Percentiles rank a stretch among this genome's conserved stretches.
phyloP scores from a whole-genome alignment of 1,140 invertebrate genomes.

The Pectinophora gossypiella region DNA sequence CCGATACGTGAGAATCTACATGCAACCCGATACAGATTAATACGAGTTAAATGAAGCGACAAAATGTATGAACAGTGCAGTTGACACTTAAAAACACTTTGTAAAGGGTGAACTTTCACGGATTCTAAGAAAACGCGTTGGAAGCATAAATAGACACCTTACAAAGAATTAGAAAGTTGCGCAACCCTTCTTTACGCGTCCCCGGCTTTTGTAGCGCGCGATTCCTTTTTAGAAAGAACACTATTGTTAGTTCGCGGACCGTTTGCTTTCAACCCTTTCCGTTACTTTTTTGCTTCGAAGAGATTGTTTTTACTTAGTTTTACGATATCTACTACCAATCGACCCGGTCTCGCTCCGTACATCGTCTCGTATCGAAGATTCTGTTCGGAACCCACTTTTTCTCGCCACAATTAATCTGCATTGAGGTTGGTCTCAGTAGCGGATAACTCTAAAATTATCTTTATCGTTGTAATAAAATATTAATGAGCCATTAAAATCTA shows the following conservation, averaged over 20 bases:
- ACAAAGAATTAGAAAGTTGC: constrained; percentile 73
- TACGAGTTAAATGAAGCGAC: constrained; percentile 24
- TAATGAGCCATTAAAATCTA: constrained; percentile 71
- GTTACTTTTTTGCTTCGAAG: constrained; percentile 42
- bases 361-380: not conserved
- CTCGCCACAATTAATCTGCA: constrained; percentile 40
- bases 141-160: constrained; percentile 44
- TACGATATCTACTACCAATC: not conserved
- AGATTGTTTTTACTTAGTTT: constrained; percentile 27
- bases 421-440: constrained; percentile 61
- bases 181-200: constrained; percentile 61
- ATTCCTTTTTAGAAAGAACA: constrained; percentile 48
- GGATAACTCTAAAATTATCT: constrained; percentile 66
- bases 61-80: constrained; percentile 18
- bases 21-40: constrained; percentile 7
- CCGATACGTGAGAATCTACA: constrained; percentile 22
- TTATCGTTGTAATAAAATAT: constrained; percentile 65
- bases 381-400: not conserved
- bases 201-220: constrained; percentile 45
- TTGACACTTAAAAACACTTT: not conserved
- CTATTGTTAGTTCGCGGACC: constrained; percentile 47
- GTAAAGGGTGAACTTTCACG: constrained; percentile 52
- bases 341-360: not conserved
- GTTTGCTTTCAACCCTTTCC: constrained; percentile 59
- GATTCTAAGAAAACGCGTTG: constrained; percentile 52